Percentiles rank a stretch among this genome's conserved stretches.
Evolutionary conservation across 2,797 vertebrate genomes (phyloP).

Genomic region (Anabacerthia variegaticeps): DNA sequence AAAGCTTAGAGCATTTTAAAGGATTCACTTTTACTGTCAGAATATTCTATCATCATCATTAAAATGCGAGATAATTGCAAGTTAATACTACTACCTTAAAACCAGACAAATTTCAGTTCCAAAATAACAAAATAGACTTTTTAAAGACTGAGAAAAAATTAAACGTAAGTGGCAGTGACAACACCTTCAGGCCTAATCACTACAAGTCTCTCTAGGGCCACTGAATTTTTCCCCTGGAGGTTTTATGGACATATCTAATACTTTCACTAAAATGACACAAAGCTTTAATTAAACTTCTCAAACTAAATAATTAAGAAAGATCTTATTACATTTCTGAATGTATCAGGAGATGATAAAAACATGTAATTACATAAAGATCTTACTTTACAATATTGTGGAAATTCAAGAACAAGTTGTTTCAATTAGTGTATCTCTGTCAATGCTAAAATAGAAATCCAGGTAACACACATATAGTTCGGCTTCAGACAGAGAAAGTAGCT

Average conservation of each 20-base stretch:
- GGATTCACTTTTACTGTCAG: neutral
- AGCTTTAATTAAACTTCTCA: neutral
- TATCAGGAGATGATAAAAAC: neutral
- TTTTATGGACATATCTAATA: neutral
- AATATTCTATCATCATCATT: neutral
- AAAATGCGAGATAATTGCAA: neutral
- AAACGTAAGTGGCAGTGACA: neutral
- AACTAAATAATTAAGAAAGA: neutral
- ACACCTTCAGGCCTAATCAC: neutral
- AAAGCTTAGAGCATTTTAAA: neutral
- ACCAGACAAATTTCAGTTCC: neutral
- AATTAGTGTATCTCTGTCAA: neutral
- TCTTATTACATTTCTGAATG: neutral
- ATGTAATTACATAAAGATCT: fast-evolving
- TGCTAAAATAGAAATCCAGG: neutral
- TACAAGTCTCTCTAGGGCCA: neutral
- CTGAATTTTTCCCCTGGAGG: neutral
- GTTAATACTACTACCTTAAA: neutral
- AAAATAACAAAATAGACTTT: neutral
- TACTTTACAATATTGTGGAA: neutral
- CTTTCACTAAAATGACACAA: neutral
- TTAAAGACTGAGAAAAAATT: neutral
- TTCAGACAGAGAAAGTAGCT: neutral
- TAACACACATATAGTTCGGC: neutral
- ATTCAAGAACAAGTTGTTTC: neutral